These are phyloP conservation scores for Taurulus bubalis DNA, from an alignment of 2,113 vertebrate genomes.

Conservation along the genomic window DNA sequence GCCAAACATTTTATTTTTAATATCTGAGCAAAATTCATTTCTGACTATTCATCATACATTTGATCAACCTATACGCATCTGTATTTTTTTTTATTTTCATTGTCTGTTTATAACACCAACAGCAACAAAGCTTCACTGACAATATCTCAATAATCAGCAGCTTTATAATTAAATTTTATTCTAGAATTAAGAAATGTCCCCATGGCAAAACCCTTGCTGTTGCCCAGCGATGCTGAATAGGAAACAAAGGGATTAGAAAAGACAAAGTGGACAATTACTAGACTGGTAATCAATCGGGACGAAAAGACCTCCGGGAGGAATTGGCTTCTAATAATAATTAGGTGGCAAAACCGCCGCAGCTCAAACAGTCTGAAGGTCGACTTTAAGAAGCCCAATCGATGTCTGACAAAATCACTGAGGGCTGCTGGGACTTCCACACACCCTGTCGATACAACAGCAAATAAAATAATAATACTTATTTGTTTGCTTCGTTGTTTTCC, in stretches of 20 bases:
- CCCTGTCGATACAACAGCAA: slow-evolving; percentile 8
- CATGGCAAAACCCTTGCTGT: not conserved
- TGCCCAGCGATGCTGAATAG: not conserved
- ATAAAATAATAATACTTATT: not conserved
- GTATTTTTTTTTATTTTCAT: no score
- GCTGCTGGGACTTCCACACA: slow-evolving; percentile 1
- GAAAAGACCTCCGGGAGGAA: not conserved
- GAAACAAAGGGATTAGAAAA: not conserved
- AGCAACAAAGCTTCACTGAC: not conserved
- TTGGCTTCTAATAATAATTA: slow-evolving; percentile 2
- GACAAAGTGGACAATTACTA: not conserved
- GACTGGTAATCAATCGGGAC: not conserved
- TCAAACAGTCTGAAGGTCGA: not conserved
- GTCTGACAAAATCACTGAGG: slow-evolving; percentile 9
- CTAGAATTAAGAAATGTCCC: not conserved
- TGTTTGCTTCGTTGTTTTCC: not conserved
- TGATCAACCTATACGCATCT: not conserved
- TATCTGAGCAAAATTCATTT: no score
- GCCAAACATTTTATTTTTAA: no score
- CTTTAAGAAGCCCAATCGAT: slow-evolving; percentile 28
- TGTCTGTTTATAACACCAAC: not conserved
- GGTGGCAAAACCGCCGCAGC: no score
- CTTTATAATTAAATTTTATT: not conserved
- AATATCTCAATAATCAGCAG: not conserved
- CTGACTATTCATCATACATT: not conserved